Percentiles rank a stretch among this genome's conserved stretches.
phyloP scores from a whole-genome alignment of 2,888 invertebrate genomes.

The Acleris literana region DNA sequence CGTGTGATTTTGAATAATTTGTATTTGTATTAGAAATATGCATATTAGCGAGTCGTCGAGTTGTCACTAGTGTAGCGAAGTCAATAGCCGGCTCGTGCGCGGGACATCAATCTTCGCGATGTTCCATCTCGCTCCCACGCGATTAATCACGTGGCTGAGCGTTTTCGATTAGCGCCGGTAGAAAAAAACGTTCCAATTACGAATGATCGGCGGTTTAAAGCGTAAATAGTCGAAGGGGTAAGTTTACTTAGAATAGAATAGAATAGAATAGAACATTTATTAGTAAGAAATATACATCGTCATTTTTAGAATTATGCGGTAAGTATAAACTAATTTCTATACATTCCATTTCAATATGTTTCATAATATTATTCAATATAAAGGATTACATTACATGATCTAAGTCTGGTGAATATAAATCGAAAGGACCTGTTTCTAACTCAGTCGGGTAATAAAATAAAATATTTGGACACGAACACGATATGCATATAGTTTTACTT shows the following conservation, averaged over 20 bases:
- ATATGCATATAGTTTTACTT: too few relatives aligned
- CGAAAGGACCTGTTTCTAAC: not conserved
- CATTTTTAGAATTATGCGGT: too few relatives aligned
- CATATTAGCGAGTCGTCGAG: constrained; percentile 25
- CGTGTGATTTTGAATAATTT: not conserved
- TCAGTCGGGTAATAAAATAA: not conserved
- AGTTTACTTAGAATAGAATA: constrained; percentile 15
- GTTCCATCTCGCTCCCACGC: constrained; percentile 70
- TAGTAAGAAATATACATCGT: too few relatives aligned
- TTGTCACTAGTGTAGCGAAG: constrained; percentile 43
- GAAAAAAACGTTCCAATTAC: constrained; percentile 68
- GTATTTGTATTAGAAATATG: constrained; percentile 22
- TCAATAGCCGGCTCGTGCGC: constrained; percentile 48
- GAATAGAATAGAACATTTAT: too few relatives aligned
- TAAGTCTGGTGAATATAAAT: too few relatives aligned
- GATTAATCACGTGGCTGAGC: constrained; percentile 74
- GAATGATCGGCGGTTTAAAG: constrained; percentile 48
- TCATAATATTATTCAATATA: too few relatives aligned
- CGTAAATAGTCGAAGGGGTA: constrained; percentile 24
- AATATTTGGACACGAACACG: too few relatives aligned
- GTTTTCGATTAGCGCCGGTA: constrained; percentile 78
- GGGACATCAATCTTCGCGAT: constrained; percentile 72
- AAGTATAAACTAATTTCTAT: too few relatives aligned
- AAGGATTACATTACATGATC: too few relatives aligned
- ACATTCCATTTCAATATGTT: too few relatives aligned